Evolutionary conservation across 1,140 invertebrate genomes (phyloP), one percentile per base, ranked within the genome.

Genomic region (Drosophila ercepeae): DNA sequence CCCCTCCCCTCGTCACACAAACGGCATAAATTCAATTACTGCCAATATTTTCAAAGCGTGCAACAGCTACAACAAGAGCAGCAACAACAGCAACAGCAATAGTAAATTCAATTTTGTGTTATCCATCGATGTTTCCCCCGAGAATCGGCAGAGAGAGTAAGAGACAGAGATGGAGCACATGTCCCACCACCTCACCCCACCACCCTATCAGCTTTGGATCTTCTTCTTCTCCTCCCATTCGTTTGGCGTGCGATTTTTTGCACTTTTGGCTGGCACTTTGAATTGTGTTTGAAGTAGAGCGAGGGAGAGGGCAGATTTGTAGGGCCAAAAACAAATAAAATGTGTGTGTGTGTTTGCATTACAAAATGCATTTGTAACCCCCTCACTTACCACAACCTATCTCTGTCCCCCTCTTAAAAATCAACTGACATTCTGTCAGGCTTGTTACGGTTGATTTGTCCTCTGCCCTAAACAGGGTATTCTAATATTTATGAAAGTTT

Each of bases 11-110:
- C 21, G 9, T 21, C 51, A 51, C 25, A 36, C 60, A 57, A 75
- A 72, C 51, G 72, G 71, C 75, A 86, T 79, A 79, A 84, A 83
- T 79, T 83, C 81, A 83, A 83, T 83, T 84, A 79, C 75, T 60
- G 71, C 45, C 81, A 84, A 83, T 78, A 83, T 83, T 78, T 83
- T 67, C 70, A 63, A 67, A 71, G 46, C 58, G 73, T 71, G 76
- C 70, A 64, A 19, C 71, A 57, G 60, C 39, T 67, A 59, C 45
- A 78, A 63, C 51, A 58, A n/a, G 53, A 68, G 9, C 71, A 46
- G 63, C 46, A 65, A 49, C 74, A 79, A 42, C 32, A 65, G 42
- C 65, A 71, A 11, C 61, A 54, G 52, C 45, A 63, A 51, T 69
- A 69, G 64, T 57, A 72, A 86, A 83, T 84, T 84, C 81, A 78